These are phyloP conservation scores for Toxotes lorentzi DNA, from an alignment of 2,797 vertebrate species.

Conservation along the genomic window DNA sequence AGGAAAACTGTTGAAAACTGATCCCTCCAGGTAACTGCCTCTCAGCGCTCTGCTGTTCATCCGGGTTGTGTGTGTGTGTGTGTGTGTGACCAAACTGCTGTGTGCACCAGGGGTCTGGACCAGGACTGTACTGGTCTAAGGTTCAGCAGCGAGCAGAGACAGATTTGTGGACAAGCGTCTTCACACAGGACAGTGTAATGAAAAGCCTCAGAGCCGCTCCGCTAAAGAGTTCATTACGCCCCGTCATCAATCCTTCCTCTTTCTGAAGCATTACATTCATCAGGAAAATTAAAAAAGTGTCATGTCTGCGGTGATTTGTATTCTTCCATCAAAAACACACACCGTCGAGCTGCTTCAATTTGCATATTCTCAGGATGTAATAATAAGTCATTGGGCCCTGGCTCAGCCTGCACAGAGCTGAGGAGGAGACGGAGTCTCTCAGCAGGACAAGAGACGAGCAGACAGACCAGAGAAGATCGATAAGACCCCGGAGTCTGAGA, in stretches of 20 bases:
- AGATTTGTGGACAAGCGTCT: slow-evolving; percentile 50
- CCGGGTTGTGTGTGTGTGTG: too few relatives aligned
- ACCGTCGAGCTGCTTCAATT: slow-evolving; percentile 69
- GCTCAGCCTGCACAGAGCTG: slow-evolving; percentile 40
- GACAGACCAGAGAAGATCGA: neutral
- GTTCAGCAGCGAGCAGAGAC: slow-evolving; percentile 9
- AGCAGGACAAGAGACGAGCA: slow-evolving; percentile 20
- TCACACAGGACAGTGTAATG: slow-evolving; percentile 48
- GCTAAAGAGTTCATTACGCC: slow-evolving; percentile 77
- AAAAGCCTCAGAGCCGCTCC: slow-evolving; percentile 41
- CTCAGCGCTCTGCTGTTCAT: too few relatives aligned
- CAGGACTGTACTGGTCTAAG: neutral
- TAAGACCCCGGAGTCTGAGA: neutral
- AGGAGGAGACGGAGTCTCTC: slow-evolving; percentile 40
- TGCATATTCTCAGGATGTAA: slow-evolving; percentile 79
- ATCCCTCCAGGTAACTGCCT: too few relatives aligned
- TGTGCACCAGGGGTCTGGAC: fast-evolving
- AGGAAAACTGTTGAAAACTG: too few relatives aligned
- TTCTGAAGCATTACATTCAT: slow-evolving; percentile 82
- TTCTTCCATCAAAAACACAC: slow-evolving; percentile 84
- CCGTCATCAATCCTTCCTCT: slow-evolving; percentile 80
- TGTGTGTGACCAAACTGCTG: too few relatives aligned
- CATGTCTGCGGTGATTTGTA: slow-evolving; percentile 82
- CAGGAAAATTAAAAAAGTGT: slow-evolving; percentile 88
- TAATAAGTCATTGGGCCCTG: slow-evolving; percentile 76